Conservation (phyloP, 2,888 invertebrate species). For the Laspeyria flexula region DNA sequence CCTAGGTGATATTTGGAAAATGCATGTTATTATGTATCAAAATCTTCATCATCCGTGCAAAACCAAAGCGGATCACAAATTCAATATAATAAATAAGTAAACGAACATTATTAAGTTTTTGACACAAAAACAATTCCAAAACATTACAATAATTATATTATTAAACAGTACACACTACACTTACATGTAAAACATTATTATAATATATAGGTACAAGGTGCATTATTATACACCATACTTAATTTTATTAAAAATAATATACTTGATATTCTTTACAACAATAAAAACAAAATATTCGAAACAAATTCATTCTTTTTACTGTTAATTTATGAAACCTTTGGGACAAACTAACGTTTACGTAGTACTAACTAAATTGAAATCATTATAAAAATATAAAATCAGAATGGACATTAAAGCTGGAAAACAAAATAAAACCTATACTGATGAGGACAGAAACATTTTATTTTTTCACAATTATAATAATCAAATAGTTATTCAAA, state of each 20-base stretch:
- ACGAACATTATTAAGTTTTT: conserved; percentile 35
- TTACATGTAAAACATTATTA: conserved; percentile 20
- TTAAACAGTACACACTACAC: conserved; percentile 24
- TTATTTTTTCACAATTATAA: too few relatives aligned
- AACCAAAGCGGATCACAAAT: conserved; percentile 19
- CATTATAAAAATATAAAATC: conserved; percentile 13
- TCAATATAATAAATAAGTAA: conserved; percentile 35
- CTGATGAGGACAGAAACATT: too few relatives aligned
- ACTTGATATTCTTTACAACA: conserved; percentile 12
- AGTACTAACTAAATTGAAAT: conserved; percentile 4
- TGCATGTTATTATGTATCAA: too few relatives aligned
- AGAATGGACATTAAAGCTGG: conserved; percentile 30
- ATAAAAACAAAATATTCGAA: conserved; percentile 30
- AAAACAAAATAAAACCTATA: conserved; percentile 10
- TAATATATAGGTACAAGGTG: too few relatives aligned
- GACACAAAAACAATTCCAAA: conserved; percentile 50
- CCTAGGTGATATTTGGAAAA: too few relatives aligned
- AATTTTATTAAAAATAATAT: conserved; percentile 36
- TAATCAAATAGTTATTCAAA: too few relatives aligned
- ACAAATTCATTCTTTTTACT: conserved; percentile 15
- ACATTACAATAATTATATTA: conserved; percentile 3
- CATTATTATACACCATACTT: conserved; percentile 30
- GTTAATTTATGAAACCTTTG: conserved; percentile 16
- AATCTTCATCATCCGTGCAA: too few relatives aligned
- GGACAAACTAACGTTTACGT: conserved; percentile 16